Percentiles rank a stretch among this genome's conserved stretches.
phyloP scores from a whole-genome alignment of 2,797 vertebrate species.

The Tarsius wallacei region DNA sequence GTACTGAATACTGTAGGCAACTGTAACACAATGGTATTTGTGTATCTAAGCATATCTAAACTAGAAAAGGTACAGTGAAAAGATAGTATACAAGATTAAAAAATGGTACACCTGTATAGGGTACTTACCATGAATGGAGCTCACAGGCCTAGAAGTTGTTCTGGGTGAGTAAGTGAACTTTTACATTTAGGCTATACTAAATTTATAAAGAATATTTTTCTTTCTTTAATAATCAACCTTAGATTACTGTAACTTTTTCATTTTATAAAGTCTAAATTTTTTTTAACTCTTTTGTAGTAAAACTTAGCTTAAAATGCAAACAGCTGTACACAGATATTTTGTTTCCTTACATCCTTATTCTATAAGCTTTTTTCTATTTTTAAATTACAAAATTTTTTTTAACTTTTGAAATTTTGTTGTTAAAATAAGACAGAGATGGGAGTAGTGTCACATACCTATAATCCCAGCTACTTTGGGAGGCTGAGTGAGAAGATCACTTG shows the following conservation, averaged over 20 bases:
- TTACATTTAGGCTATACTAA: neutral
- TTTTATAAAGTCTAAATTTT: neutral
- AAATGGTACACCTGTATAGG: neutral
- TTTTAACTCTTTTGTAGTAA: neutral
- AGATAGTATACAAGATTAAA: neutral
- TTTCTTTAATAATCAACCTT: neutral
- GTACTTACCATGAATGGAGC: neutral
- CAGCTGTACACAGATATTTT: neutral
- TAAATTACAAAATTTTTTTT: neutral
- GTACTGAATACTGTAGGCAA: neutral
- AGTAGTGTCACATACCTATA: neutral
- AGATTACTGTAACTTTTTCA: neutral
- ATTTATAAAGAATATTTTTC: neutral
- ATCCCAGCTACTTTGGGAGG: neutral
- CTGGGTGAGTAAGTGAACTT: neutral
- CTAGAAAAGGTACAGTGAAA: neutral
- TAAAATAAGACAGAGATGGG: neutral
- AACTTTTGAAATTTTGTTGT: neutral
- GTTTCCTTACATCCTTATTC: neutral
- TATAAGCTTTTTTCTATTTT: neutral
- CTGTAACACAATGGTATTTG: neutral
- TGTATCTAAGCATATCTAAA: neutral
- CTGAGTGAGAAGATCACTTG: neutral
- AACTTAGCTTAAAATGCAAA: neutral
- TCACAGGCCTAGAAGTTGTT: neutral